A percentile compares a stretch with the other conserved stretches of the same genome.
phyloP scores from a whole-genome alignment of 2,888 invertebrate species.

The Myathropa florea region DNA sequence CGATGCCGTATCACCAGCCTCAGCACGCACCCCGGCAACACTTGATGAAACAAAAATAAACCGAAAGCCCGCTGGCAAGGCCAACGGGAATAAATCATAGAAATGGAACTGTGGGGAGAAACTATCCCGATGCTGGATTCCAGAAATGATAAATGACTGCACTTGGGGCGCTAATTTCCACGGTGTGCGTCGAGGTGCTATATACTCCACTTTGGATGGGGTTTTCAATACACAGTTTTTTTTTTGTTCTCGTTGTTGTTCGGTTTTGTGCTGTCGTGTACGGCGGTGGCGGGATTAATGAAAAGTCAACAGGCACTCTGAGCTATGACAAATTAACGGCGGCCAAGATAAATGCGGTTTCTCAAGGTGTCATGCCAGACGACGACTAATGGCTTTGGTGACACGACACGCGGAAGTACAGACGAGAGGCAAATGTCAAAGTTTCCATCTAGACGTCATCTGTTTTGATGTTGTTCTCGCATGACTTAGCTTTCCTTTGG shows the following conservation, averaged over 20 bases:
- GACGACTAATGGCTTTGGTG: slow-evolving; percentile 67
- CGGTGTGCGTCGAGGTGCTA: slow-evolving; percentile 56
- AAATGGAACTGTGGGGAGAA: slow-evolving; percentile 62
- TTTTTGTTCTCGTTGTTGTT: neutral
- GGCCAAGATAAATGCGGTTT: slow-evolving; percentile 65
- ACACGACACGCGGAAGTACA: slow-evolving; percentile 62
- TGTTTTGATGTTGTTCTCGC: slow-evolving; percentile 3
- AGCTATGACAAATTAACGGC: slow-evolving; percentile 68
- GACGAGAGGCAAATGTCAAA: slow-evolving; percentile 56
- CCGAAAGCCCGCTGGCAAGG: slow-evolving; percentile 34
- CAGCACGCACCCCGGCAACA: neutral
- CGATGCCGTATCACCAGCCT: slow-evolving; percentile 17
- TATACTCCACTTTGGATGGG: slow-evolving; percentile 14
- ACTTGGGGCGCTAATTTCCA: slow-evolving; percentile 69
- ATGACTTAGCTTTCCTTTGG: neutral
- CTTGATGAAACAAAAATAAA: slow-evolving; percentile 9
- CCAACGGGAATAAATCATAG: slow-evolving; percentile 65
- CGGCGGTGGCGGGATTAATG: slow-evolving; percentile 56
- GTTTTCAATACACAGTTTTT: slow-evolving; percentile 26
- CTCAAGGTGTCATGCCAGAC: slow-evolving; percentile 58
- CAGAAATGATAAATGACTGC: slow-evolving; percentile 70
- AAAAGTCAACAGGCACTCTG: slow-evolving; percentile 69
- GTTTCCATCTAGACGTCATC: slow-evolving; percentile 10
- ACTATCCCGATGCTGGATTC: slow-evolving; percentile 66
- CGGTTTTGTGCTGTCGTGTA: neutral